Evolutionary conservation across 1,140 invertebrate species (phyloP).

Genomic region (Olivierus martensii): DNA sequence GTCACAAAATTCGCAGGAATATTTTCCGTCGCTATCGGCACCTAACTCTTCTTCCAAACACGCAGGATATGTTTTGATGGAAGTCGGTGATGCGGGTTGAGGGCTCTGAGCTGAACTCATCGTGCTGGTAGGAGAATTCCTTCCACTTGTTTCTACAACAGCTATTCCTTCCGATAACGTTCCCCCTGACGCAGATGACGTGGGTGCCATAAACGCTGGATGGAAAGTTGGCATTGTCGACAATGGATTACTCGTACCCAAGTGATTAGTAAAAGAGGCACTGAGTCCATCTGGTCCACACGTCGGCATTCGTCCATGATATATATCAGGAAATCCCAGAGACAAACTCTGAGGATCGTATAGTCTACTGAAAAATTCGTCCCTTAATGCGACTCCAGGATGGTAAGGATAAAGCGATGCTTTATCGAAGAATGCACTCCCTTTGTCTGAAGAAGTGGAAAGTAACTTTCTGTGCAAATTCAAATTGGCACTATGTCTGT

Average conservation of each 20-base stretch:
- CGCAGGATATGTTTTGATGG: not conserved
- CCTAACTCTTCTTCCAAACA: slow-evolving; percentile 10
- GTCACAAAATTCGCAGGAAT: slow-evolving; percentile 49
- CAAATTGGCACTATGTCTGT: slow-evolving; percentile 81
- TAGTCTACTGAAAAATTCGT: slow-evolving; percentile 63
- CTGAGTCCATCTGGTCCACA: slow-evolving; percentile 9
- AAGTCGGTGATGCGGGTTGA: not conserved
- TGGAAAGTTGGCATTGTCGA: slow-evolving; percentile 9
- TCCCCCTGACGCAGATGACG: not conserved
- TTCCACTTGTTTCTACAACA: not conserved
- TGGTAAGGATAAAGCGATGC: slow-evolving; percentile 26
- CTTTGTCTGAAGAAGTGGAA: slow-evolving; percentile 44
- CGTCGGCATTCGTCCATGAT: slow-evolving; percentile 31
- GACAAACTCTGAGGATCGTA: slow-evolving; percentile 50
- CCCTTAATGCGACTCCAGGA: slow-evolving; percentile 37
- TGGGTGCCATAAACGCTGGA: slow-evolving; percentile 9
- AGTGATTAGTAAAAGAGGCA: not conserved
- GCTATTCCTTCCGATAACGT: too few species aligned
- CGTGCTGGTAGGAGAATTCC: not conserved
- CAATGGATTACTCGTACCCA: too few species aligned
- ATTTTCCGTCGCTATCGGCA: slow-evolving; percentile 18
- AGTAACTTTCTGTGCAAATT: slow-evolving; percentile 80
- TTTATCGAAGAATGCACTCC: slow-evolving; percentile 26
- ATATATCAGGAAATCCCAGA: slow-evolving; percentile 35
- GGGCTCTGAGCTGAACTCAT: not conserved